Evolutionary conservation across 2,888 invertebrate genomes (phyloP).

Genomic region (Agonopterix heracliana): DNA sequence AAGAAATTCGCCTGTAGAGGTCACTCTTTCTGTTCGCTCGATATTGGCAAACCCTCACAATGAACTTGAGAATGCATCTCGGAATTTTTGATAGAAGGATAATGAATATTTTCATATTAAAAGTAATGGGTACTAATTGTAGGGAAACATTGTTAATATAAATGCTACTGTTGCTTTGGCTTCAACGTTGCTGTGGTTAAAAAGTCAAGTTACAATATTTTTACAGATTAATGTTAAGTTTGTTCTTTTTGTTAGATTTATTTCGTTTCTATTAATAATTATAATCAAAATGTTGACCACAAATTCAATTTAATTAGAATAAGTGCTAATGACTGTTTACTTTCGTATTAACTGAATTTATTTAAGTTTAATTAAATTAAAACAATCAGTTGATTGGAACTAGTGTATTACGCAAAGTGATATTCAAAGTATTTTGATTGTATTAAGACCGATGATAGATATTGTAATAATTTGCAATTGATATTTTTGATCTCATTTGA

Average conservation of each 20-base stretch:
- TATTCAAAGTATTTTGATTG: neutral
- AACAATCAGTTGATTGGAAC: neutral
- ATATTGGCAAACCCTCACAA: conserved; percentile 75
- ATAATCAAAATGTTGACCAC: conserved; percentile 20
- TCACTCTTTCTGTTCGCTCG: conserved; percentile 50
- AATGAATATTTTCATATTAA: conserved; percentile 18
- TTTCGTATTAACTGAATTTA: neutral
- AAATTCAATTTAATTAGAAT: conserved; percentile 12
- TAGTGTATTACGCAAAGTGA: neutral
- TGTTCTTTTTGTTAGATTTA: conserved; percentile 20
- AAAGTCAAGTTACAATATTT: conserved; percentile 12
- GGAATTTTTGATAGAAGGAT: conserved; percentile 43
- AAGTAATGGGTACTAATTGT: conserved; percentile 15
- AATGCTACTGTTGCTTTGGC: conserved; percentile 63
- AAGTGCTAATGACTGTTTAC: neutral
- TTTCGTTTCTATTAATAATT: conserved; percentile 15
- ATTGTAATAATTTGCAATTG: neutral
- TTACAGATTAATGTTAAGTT: conserved; percentile 24
- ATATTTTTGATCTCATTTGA: conserved; percentile 39
- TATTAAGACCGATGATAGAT: too few species aligned
- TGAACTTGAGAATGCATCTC: conserved; percentile 38
- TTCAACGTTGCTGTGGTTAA: conserved; percentile 56
- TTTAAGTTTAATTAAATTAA: neutral
- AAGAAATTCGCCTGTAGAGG: conserved; percentile 4
- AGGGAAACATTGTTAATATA: conserved; percentile 28